A percentile compares a stretch with the other conserved stretches of the same genome.
Conservation (phyloP, 2,113 vertebrate genomes). For the Enhydra lutris region DNA sequence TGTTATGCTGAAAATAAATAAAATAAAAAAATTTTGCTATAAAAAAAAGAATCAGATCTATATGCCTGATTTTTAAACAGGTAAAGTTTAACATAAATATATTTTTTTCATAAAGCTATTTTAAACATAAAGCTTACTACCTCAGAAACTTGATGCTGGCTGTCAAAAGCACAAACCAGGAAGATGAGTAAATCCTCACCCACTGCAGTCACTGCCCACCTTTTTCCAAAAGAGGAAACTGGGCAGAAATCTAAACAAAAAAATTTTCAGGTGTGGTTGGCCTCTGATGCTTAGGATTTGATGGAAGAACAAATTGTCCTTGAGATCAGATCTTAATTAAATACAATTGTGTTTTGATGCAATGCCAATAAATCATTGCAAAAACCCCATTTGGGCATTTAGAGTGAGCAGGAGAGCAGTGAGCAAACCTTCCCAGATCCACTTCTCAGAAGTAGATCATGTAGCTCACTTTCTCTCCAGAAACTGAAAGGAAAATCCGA, state of each 20-base stretch:
- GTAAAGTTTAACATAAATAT: background rate
- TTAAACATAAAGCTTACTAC: background rate
- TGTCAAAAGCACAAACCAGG: background rate
- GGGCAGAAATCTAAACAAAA: background rate
- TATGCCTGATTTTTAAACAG: background rate
- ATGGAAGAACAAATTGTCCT: background rate
- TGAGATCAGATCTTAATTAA: background rate
- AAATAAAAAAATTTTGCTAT: no score
- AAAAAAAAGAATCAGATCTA: background rate
- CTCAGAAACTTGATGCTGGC: background rate
- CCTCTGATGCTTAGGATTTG: background rate
- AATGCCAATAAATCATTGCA: background rate
- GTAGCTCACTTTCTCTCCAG: background rate
- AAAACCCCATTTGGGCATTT: no score
- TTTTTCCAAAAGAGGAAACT: background rate
- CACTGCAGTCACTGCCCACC: background rate
- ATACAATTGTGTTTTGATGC: background rate
- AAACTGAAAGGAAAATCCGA: background rate
- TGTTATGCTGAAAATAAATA: no score
- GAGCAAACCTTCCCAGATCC: background rate
- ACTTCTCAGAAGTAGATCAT: background rate
- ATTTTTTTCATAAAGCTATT: background rate
- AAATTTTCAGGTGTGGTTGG: background rate
- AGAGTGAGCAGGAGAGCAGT: background rate
- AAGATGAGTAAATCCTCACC: background rate